Conservation (phyloP, 30 jellyfish, hydroid and myxozoan species). For the Aurelia aurita region DNA sequence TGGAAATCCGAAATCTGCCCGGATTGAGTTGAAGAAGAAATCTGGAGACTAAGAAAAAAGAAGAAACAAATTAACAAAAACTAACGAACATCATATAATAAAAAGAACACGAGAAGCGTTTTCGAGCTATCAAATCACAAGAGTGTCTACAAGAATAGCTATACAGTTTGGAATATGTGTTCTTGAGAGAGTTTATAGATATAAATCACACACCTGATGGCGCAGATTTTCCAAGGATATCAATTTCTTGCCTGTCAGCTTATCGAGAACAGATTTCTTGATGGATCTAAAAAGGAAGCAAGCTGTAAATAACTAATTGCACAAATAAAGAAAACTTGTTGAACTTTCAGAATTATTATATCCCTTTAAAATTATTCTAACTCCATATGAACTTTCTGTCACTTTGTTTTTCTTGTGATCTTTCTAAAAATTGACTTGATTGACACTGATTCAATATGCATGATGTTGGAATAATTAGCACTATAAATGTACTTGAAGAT, state of each 20-base stretch:
- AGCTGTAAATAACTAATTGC: background rate
- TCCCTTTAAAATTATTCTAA: too few species aligned
- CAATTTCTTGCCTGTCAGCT: conserved; percentile 44
- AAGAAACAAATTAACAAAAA: background rate
- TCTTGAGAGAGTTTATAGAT: background rate
- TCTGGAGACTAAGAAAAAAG: conserved; percentile 71
- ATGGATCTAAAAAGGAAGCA: conserved; percentile 17
- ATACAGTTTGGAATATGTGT: too few species aligned
- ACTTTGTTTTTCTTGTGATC: too few species aligned
- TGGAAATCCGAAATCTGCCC: conserved; percentile 74
- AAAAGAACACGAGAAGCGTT: too few species aligned
- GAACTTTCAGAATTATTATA: background rate
- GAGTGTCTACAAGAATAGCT: too few species aligned
- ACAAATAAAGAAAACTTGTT: background rate
- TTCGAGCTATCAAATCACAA: too few species aligned
- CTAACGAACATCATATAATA: background rate
- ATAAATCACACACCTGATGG: conserved; percentile 16
- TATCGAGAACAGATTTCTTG: conserved; percentile 41
- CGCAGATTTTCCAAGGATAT: conserved; percentile 29
- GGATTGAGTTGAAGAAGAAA: conserved; percentile 64
- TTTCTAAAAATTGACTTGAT: too few species aligned
- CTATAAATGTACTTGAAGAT: too few species aligned
- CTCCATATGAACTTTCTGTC: too few species aligned
- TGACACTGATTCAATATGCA: too few species aligned
- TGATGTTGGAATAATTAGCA: too few species aligned